Conservation (phyloP, 2,888 invertebrate species). For the Leistus spinibarbis region DNA sequence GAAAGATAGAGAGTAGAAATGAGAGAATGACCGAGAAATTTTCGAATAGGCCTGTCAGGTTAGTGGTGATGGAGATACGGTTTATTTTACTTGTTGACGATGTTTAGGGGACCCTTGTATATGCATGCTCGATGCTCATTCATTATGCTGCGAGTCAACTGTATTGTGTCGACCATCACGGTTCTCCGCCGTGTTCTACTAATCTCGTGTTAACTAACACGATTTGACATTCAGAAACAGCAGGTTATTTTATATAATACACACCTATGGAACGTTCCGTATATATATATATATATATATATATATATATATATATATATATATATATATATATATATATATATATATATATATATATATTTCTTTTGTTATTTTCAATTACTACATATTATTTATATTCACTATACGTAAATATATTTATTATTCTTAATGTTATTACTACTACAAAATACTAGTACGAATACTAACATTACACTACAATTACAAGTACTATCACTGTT, state of each 20-base stretch:
- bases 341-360: no score
- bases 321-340: conserved; percentile 36
- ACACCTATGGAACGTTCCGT: conserved; percentile 37
- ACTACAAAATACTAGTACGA: conserved; percentile 14
- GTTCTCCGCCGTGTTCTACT: conserved; percentile 41
- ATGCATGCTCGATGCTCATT: conserved; percentile 37
- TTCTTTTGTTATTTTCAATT: conserved; percentile 27
- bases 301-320: conserved; percentile 42
- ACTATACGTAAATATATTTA: conserved; percentile 35
- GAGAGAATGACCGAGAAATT: conserved; percentile 20
- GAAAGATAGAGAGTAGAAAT: neutral
- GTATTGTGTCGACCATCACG: conserved; percentile 57
- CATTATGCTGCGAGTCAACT: conserved; percentile 55
- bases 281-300: no score
- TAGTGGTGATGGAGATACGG: conserved; percentile 56
- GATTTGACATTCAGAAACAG: conserved; percentile 41
- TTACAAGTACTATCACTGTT: conserved; percentile 1
- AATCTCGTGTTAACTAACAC: conserved; percentile 42
- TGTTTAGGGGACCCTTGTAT: conserved; percentile 37
- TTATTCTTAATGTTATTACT: conserved; percentile 35
- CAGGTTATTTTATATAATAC: conserved; percentile 38
- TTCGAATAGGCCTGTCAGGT: conserved; percentile 54
- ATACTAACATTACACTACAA: conserved; percentile 9
- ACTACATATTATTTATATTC: conserved; percentile 39
- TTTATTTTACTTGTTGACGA: conserved; percentile 47